These are phyloP conservation scores for Ceratotherium simum DNA, from an alignment of 2,113 vertebrate genomes.

Conservation along the genomic window DNA sequence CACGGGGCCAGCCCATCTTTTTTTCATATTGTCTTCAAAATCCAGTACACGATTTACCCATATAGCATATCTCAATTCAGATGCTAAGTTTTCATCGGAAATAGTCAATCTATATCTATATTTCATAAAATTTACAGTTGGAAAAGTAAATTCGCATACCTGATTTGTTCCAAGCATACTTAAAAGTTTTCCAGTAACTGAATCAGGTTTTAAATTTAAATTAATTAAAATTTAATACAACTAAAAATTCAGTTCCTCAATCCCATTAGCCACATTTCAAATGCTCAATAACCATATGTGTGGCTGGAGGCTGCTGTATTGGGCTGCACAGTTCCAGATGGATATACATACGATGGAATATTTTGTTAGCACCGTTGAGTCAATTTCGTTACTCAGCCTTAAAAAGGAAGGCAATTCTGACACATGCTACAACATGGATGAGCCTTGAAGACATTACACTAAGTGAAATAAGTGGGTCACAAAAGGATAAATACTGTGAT, in stretches of 20 bases:
- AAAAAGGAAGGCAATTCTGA: too few relatives aligned
- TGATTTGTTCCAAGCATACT: neutral
- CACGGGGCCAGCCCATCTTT: neutral
- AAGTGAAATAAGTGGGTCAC: too few relatives aligned
- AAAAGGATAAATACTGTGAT: too few relatives aligned
- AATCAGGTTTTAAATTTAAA: conserved; percentile 10
- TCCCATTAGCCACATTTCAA: neutral
- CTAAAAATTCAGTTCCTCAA: neutral
- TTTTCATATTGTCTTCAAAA: neutral
- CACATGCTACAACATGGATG: too few relatives aligned
- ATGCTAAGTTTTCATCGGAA: neutral
- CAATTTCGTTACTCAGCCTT: too few relatives aligned
- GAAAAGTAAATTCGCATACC: neutral
- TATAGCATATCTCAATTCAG: neutral
- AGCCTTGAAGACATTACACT: too few relatives aligned
- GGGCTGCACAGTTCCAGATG: neutral
- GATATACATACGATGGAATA: too few relatives aligned
- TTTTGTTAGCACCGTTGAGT: too few relatives aligned
- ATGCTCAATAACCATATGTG: neutral
- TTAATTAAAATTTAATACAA: neutral
- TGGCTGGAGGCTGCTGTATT: neutral
- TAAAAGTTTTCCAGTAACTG: neutral
- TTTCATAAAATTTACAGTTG: neutral
- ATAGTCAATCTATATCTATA: neutral
- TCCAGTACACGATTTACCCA: neutral